Conservation (phyloP, 2,113 vertebrate genomes). For the Emydocephalus ijimae region DNA sequence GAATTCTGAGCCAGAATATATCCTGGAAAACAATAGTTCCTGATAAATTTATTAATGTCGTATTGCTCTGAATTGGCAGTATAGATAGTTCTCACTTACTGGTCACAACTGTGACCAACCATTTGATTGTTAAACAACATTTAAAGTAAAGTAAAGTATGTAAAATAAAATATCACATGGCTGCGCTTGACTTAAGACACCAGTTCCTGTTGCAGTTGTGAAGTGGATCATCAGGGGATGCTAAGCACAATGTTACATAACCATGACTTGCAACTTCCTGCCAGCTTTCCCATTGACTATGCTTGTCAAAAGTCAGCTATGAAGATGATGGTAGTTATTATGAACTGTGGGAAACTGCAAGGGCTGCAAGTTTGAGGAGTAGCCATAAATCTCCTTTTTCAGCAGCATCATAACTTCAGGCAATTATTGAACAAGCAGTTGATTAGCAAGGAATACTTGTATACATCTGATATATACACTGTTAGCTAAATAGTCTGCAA, state of each 20-base stretch:
- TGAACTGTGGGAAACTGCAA: background rate
- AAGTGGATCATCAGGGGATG: background rate
- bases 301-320: background rate
- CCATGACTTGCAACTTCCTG: background rate
- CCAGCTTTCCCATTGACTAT: background rate
- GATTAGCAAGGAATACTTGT: background rate
- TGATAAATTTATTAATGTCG: background rate
- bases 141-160: background rate
- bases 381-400: background rate
- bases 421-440: background rate
- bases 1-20: background rate
- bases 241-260: background rate
- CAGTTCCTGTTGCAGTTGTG: background rate
- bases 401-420: background rate
- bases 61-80: background rate
- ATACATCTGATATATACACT: background rate
- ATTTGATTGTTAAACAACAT: background rate
- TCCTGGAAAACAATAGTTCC: background rate
- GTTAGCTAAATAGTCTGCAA: background rate
- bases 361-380: background rate
- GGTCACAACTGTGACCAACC: background rate
- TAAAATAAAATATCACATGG: background rate
- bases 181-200: background rate
- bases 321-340: background rate
- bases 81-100: background rate